These are phyloP conservation scores for Drosophila tristis DNA, from an alignment of 1,140 invertebrate genomes.

Conservation along the genomic window DNA sequence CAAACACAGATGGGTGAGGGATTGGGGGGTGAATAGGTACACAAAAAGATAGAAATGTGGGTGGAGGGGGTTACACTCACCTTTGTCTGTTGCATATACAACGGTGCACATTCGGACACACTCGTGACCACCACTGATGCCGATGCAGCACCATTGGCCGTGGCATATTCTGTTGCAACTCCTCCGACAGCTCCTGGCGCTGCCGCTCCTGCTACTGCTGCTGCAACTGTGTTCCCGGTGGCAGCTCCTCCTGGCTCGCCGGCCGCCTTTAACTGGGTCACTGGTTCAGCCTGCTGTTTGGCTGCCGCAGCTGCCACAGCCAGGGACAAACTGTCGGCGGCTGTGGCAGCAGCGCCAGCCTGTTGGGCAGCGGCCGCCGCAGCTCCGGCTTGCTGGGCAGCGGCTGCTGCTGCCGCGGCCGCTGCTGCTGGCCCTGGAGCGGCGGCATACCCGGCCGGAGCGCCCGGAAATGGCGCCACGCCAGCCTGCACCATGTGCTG, in stretches of 20 bases:
- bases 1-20: neutral
- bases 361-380: constrained; percentile 84
- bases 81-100: constrained; percentile 83
- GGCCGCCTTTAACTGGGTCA: constrained; percentile 86
- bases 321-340: constrained; percentile 85
- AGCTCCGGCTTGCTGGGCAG: constrained; percentile 86
- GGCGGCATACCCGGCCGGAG: constrained; percentile 90
- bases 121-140: constrained; percentile 84
- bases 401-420: constrained; percentile 85
- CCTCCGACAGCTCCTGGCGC: constrained; percentile 37
- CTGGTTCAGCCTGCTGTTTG: constrained; percentile 83
- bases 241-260: constrained; percentile 53
- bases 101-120: constrained; percentile 76
- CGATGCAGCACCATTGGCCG: constrained; percentile 43
- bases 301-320: constrained; percentile 88
- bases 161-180: constrained; percentile 31
- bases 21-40: neutral
- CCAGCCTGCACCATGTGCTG: constrained; percentile 98
- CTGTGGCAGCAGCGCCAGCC: constrained; percentile 79
- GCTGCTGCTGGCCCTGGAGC: constrained; percentile 88
- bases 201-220: constrained; percentile 18
- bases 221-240: constrained; percentile 45
- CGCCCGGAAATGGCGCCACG: constrained; percentile 92
- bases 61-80: constrained; percentile 53
- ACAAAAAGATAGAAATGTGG: neutral